A percentile compares a stretch with the other conserved stretches of the same genome.
Conservation (phyloP, 1,140 invertebrate species). For the Microvelia longipes region DNA sequence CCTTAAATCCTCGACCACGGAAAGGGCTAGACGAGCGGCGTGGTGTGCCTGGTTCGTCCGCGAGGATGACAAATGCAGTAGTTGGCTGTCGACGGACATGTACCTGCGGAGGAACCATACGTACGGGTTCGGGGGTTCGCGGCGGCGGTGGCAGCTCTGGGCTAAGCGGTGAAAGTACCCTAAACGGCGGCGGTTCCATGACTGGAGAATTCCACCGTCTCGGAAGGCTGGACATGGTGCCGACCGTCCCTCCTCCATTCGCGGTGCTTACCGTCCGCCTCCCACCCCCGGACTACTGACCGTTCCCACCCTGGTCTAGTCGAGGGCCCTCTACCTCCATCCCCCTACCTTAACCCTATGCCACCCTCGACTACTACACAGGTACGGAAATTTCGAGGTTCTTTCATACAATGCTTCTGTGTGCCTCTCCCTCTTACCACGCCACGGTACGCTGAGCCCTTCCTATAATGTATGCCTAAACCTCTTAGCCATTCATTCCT, state of each 20-base stretch:
- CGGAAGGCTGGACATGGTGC: neutral
- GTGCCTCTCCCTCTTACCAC: no score
- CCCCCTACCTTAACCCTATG: neutral
- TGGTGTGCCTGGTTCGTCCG: neutral
- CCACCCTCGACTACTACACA: neutral
- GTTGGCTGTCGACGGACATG: neutral
- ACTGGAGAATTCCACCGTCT: neutral
- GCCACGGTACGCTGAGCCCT: no score
- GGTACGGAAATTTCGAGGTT: neutral
- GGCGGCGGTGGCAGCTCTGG: neutral
- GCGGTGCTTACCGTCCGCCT: neutral
- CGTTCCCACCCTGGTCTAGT: neutral
- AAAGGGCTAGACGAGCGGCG: neutral
- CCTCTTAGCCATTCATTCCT: no score
- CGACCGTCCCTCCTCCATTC: neutral
- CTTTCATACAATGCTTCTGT: neutral
- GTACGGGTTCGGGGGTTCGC: neutral
- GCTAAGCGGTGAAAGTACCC: neutral
- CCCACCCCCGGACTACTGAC: slow-evolving; percentile 3
- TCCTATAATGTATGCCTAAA: no score
- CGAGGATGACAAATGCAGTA: neutral
- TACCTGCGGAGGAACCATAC: neutral
- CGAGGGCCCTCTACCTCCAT: neutral
- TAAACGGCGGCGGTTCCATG: slow-evolving; percentile 2
- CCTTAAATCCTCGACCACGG: neutral